These are phyloP conservation scores for Psylliodes chrysocephalus DNA, from an alignment of 2,888 invertebrate species.

Conservation along the genomic window DNA sequence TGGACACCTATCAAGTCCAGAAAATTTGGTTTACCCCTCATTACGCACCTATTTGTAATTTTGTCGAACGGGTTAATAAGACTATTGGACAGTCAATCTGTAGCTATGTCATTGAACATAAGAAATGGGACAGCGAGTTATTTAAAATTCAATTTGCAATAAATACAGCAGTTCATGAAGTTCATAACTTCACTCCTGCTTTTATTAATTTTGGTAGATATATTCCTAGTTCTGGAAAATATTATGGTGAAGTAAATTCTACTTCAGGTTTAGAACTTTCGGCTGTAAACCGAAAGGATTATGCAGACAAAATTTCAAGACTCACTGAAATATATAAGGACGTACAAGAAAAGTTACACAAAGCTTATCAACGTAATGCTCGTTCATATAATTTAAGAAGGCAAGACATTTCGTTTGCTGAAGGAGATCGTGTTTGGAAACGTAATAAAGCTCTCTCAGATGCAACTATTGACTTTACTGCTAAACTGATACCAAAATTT, in stretches of 20 bases:
- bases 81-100: conserved; percentile 41
- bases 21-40: conserved; percentile 21
- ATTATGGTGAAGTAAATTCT: conserved; percentile 1
- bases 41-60: conserved; percentile 11
- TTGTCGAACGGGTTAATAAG: conserved; percentile 10
- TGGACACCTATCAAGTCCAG: conserved; percentile 3
- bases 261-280: conserved; percentile 2
- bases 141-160: conserved; percentile 47
- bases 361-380: no score
- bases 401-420: no score
- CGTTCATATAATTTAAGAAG: no score
- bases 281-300: neutral
- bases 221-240: conserved; percentile 2
- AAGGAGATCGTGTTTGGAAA: no score
- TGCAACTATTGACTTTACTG: no score
- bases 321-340: no score
- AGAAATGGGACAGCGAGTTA: conserved; percentile 48
- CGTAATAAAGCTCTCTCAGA: no score
- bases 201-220: conserved; percentile 38
- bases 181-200: conserved; percentile 46
- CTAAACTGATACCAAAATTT: no score
- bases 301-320: no score
- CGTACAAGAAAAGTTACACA: no score
- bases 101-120: conserved; percentile 40
- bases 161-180: conserved; percentile 46